Conservation (phyloP, 2,113 vertebrate genomes). For the Aramus guarauna region DNA sequence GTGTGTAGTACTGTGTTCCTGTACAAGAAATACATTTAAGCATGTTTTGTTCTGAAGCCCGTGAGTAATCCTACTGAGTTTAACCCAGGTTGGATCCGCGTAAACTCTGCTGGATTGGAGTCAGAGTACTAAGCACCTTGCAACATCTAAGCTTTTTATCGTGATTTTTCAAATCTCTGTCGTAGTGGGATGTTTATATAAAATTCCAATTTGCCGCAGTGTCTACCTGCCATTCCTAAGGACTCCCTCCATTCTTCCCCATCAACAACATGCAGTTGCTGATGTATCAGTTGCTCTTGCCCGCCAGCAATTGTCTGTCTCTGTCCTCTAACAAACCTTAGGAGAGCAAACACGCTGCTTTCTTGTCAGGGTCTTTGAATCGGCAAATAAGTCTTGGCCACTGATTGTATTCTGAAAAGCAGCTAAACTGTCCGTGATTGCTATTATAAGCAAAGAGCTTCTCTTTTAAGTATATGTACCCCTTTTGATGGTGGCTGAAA, state of each 20-base stretch:
- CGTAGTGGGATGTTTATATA: background rate
- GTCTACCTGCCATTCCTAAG: background rate
- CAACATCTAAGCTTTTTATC: background rate
- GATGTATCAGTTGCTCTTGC: background rate
- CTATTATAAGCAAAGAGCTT: background rate
- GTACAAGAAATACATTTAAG: background rate
- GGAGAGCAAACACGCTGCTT: background rate
- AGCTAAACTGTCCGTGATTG: background rate
- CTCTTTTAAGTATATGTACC: background rate
- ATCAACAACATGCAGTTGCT: background rate
- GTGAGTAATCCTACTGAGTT: background rate
- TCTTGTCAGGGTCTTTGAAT: background rate
- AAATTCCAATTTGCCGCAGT: background rate
- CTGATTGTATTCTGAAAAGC: background rate
- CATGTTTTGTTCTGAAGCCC: background rate
- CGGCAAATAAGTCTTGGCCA: background rate
- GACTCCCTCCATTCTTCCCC: background rate
- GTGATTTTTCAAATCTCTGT: background rate
- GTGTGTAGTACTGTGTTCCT: background rate
- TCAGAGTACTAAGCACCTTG: background rate
- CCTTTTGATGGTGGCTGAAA: background rate
- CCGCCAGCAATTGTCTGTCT: background rate
- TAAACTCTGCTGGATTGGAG: background rate
- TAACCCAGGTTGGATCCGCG: background rate
- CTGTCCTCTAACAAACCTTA: background rate